These are phyloP conservation scores for Esperia sulphurella DNA, from an alignment of 2,888 invertebrate species.

Conservation along the genomic window DNA sequence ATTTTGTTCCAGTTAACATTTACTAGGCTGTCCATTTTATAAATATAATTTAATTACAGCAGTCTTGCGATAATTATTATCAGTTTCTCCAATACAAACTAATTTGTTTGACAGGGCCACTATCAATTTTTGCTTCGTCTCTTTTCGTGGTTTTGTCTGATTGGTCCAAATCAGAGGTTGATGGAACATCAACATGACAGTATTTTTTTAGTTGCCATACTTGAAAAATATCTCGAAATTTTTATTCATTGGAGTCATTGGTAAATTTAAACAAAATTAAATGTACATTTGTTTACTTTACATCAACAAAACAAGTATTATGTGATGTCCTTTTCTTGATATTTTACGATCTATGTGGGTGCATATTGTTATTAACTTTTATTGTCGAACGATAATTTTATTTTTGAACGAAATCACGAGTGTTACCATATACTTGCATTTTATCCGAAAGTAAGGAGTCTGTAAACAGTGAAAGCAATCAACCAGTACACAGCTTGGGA, in stretches of 20 bases:
- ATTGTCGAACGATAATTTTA: too few relatives aligned
- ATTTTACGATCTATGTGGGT: too few relatives aligned
- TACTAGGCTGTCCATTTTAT: constrained; percentile 75
- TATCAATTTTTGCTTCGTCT: constrained; percentile 72
- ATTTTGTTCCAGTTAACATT: constrained; percentile 81
- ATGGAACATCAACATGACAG: not conserved
- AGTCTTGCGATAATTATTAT: constrained; percentile 41
- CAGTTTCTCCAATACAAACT: constrained; percentile 59
- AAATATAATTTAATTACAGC: constrained; percentile 40
- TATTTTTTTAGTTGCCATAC: not conserved
- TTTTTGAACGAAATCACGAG: too few relatives aligned
- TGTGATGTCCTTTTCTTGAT: too few relatives aligned
- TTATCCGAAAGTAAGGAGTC: too few relatives aligned
- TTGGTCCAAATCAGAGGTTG: constrained; percentile 75
- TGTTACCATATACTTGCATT: too few relatives aligned
- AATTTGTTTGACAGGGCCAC: constrained; percentile 63
- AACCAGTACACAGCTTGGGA: too few relatives aligned
- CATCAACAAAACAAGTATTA: too few relatives aligned
- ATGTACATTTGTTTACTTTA: too few relatives aligned
- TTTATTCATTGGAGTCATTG: not conserved
- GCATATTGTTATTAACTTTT: too few relatives aligned
- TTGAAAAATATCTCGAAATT: not conserved
- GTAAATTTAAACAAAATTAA: too few relatives aligned
- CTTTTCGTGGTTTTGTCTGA: constrained; percentile 76
- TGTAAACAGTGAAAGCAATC: too few relatives aligned